Evolutionary conservation across 2,113 vertebrate species (phyloP).

Genomic region (Mustela nigripes): DNA sequence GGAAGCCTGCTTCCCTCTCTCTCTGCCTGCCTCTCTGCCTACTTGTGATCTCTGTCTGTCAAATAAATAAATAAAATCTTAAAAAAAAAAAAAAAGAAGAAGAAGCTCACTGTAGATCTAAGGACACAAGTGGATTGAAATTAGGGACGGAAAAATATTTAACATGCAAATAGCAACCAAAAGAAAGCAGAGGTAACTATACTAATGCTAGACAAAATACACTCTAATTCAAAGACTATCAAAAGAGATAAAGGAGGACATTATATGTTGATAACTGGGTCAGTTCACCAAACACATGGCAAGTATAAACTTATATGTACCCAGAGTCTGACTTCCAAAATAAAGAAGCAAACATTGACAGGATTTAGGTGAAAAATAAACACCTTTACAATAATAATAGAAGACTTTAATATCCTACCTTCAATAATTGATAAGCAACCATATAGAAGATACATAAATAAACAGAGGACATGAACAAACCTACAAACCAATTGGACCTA

Average conservation of each 20-base stretch:
- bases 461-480: slow-evolving; percentile 1
- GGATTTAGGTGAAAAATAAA: background rate
- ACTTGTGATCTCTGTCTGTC: too few relatives aligned
- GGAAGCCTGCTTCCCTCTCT: too few relatives aligned
- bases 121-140: background rate
- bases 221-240: background rate
- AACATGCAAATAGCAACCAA: background rate
- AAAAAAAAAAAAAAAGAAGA: too few relatives aligned
- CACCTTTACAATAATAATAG: background rate
- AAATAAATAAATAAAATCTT: too few relatives aligned
- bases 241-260: background rate
- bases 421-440: background rate
- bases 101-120: background rate
- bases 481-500: background rate
- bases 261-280: background rate
- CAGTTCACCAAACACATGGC: background rate
- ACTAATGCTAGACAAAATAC: background rate
- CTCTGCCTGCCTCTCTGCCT: too few relatives aligned
- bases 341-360: background rate
- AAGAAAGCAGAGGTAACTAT: background rate
- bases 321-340: background rate
- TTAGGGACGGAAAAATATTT: background rate
- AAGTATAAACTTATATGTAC: background rate
- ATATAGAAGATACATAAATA: slow-evolving; percentile 10
- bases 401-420: background rate